Conservation (phyloP, 2,888 invertebrate species). For the Epistrophe grossulariae region DNA sequence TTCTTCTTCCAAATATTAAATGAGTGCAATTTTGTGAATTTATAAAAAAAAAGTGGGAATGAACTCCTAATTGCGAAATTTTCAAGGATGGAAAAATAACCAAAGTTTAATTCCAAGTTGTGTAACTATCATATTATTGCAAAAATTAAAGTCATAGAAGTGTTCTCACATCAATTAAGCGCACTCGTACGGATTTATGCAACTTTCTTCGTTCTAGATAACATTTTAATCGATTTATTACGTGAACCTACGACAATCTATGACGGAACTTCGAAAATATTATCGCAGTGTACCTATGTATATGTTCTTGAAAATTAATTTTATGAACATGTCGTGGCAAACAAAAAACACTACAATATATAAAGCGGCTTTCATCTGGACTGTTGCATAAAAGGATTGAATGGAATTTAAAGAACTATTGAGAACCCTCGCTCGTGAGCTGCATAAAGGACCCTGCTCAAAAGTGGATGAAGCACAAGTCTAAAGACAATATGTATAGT, state of each 20-base stretch:
- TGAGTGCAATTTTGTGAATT: conserved; percentile 36
- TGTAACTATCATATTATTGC: conserved; percentile 34
- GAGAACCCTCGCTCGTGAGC: conserved; percentile 36
- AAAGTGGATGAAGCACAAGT: conserved; percentile 37
- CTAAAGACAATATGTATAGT: conserved; percentile 48
- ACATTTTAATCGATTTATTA: conserved; percentile 75
- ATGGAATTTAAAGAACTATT: conserved; percentile 43
- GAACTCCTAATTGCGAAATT: background rate
- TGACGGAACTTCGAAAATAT: conserved; percentile 55
- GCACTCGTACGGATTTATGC: conserved; percentile 51
- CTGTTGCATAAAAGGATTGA: conserved; percentile 63
- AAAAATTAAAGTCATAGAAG: conserved; percentile 48
- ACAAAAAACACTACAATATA: conserved; percentile 30
- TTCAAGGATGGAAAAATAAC: background rate
- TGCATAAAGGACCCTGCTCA: conserved; percentile 21
- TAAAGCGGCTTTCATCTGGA: conserved; percentile 46
- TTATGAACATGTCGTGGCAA: conserved; percentile 33
- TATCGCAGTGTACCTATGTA: conserved; percentile 29
- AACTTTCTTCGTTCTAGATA: conserved; percentile 56
- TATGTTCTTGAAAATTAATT: conserved; percentile 36
- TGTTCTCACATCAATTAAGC: conserved; percentile 36
- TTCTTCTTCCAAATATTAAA: background rate
- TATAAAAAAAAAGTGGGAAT: conserved; percentile 18
- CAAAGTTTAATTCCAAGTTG: conserved; percentile 30
- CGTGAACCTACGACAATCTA: conserved; percentile 69